Conservation (phyloP, 1,140 invertebrate species). For the Sarcophaga bullata region DNA sequence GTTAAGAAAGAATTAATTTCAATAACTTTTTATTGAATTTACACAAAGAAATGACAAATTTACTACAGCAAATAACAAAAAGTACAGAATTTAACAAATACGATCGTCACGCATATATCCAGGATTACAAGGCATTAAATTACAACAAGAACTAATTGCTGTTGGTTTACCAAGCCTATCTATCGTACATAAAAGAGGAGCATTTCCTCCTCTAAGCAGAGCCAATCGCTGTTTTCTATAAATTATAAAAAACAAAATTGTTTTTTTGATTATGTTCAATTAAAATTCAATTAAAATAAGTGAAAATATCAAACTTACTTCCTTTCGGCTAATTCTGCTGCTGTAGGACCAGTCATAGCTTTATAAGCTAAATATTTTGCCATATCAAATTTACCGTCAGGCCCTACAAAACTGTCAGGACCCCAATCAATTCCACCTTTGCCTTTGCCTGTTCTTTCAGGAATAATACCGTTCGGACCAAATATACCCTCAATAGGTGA, state of each 20-base stretch:
- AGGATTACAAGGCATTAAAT: background rate
- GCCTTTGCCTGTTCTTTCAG: background rate
- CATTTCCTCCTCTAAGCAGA: background rate
- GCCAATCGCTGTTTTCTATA: background rate
- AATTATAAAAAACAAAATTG: background rate
- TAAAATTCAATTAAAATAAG: background rate
- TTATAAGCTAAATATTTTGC: background rate
- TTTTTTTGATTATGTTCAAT: background rate
- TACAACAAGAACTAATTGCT: constrained; percentile 20
- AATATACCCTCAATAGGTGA: background rate
- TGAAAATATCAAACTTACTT: background rate
- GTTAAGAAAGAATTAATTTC: too few relatives aligned
- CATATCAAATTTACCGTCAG: constrained; percentile 18
- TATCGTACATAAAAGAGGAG: constrained; percentile 43
- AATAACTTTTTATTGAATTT: too few relatives aligned
- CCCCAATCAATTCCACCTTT: constrained; percentile 17
- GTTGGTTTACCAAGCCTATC: constrained; percentile 42
- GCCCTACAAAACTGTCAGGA: constrained; percentile 22
- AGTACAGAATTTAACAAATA: constrained; percentile 41
- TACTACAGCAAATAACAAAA: too few relatives aligned
- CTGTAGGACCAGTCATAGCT: background rate
- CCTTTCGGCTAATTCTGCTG: background rate
- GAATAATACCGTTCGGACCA: constrained; percentile 1
- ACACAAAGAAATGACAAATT: too few relatives aligned
- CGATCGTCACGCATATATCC: constrained; percentile 15